A percentile compares a stretch with the other conserved stretches of the same genome.
phyloP scores from a whole-genome alignment of 2,113 vertebrate species.

The Bufo bufo region DNA sequence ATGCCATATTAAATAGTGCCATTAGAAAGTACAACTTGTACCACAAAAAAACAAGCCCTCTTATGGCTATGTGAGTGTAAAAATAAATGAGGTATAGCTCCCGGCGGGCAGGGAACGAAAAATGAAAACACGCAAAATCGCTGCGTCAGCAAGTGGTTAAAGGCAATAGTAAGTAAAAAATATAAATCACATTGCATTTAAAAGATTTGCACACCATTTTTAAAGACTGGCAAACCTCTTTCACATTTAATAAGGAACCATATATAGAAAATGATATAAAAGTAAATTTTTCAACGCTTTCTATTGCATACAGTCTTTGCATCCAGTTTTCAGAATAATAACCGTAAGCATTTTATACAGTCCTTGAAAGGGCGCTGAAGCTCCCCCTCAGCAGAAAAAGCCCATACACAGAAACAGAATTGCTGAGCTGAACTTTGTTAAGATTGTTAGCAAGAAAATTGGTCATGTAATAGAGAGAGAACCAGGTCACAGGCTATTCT shows the following conservation, averaged over 20 bases:
- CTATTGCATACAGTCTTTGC: background rate
- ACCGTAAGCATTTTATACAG: conserved; percentile 28
- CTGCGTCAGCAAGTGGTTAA: no score
- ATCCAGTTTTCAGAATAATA: conserved; percentile 9
- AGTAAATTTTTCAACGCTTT: background rate
- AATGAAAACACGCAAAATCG: no score
- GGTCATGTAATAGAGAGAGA: background rate
- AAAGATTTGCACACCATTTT: background rate
- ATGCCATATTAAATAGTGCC: no score
- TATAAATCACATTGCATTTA: background rate
- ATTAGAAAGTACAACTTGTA: no score
- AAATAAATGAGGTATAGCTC: no score
- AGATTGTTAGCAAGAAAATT: background rate
- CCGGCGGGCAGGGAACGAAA: no score
- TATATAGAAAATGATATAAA: background rate
- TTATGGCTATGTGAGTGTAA: no score
- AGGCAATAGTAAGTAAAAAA: background rate
- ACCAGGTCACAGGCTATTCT: background rate
- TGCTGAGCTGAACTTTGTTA: conserved; percentile 23
- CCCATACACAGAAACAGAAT: conserved; percentile 9
- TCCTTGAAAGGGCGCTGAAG: conserved; percentile 22
- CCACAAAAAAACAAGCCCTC: no score
- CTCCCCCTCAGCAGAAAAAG: conserved; percentile 23
- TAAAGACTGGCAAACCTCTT: no score
- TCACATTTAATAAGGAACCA: background rate